Conservation (phyloP, 2,113 vertebrate genomes). For the Tetrao urogallus region DNA sequence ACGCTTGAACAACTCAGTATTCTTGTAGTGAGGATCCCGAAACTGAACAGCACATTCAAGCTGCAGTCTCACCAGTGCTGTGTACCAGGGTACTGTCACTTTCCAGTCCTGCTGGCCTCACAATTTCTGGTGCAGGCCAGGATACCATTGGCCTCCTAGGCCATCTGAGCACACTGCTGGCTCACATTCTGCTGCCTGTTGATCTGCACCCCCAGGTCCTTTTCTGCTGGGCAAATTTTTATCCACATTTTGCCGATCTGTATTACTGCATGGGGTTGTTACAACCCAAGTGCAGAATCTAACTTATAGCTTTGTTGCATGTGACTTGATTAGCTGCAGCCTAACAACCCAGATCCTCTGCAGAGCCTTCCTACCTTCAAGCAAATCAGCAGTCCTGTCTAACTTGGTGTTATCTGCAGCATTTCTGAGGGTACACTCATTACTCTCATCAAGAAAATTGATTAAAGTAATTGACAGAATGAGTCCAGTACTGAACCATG, state of each 20-base stretch:
- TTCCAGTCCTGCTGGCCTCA: not conserved
- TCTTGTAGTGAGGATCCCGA: not conserved
- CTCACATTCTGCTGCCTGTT: not conserved
- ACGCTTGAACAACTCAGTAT: not conserved
- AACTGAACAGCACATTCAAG: not conserved
- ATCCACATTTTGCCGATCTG: not conserved
- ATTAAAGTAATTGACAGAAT: not conserved
- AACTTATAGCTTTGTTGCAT: not conserved
- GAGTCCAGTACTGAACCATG: not conserved
- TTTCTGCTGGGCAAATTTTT: not conserved
- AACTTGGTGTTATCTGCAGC: not conserved
- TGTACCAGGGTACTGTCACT: not conserved
- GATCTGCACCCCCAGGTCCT: not conserved
- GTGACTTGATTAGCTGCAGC: not conserved
- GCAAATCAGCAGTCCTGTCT: not conserved
- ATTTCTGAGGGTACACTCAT: not conserved
- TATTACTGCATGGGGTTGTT: not conserved
- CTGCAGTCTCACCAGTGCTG: not conserved
- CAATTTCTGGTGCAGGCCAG: not conserved
- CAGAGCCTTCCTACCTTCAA: not conserved
- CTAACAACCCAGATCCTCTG: not conserved
- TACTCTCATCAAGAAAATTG: not conserved
- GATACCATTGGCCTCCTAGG: not conserved
- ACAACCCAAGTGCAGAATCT: not conserved
- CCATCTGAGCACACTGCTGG: not conserved